Percentiles rank a stretch among this genome's conserved stretches.
phyloP scores from a whole-genome alignment of 2,113 vertebrate genomes.

The Acrocephalus arundinaceus region DNA sequence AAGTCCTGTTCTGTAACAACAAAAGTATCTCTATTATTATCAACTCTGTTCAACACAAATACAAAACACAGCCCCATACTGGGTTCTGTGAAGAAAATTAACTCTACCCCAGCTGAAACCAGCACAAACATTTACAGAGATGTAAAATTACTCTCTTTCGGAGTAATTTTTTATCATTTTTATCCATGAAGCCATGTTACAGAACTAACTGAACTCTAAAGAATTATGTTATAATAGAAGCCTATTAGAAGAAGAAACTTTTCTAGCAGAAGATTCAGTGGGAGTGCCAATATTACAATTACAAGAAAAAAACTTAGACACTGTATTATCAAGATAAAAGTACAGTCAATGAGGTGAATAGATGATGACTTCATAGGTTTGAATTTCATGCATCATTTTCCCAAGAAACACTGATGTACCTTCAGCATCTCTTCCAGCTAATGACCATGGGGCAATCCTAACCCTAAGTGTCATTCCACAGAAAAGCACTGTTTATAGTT shows the following conservation, averaged over 20 bases:
- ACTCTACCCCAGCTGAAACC: not conserved
- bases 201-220: not conserved
- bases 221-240: not conserved
- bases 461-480: not conserved
- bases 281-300: not conserved
- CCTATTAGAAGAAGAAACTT: not conserved
- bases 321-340: not conserved
- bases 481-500: not conserved
- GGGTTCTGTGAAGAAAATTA: not conserved
- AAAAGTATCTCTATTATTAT: not conserved
- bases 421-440: not conserved
- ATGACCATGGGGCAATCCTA: not conserved
- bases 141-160: not conserved
- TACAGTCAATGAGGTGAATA: not conserved
- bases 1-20: not conserved
- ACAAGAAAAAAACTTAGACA: not conserved
- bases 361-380: not conserved
- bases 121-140: not conserved
- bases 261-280: not conserved
- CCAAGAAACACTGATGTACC: not conserved
- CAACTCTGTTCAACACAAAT: not conserved
- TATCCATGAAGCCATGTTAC: not conserved
- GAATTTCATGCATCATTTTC: not conserved
- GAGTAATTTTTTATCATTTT: not conserved
- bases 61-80: not conserved